These are phyloP conservation scores for Acanthornis magna DNA, from an alignment of 2,797 vertebrate genomes.

Conservation along the genomic window DNA sequence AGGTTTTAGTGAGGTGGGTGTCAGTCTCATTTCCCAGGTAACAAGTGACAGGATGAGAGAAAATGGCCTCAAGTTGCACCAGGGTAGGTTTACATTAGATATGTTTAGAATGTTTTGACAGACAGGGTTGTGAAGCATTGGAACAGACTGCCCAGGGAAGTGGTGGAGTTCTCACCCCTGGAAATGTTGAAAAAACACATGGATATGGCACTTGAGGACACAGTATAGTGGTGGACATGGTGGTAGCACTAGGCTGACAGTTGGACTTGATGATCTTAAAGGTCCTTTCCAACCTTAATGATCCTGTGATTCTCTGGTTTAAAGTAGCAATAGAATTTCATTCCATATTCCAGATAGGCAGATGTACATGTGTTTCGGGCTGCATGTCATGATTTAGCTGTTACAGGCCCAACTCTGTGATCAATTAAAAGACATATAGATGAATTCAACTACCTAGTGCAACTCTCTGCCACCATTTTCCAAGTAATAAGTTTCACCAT, in stretches of 20 bases:
- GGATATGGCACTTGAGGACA: not conserved
- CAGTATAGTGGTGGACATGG: not conserved
- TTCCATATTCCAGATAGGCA: not conserved
- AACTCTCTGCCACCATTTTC: not conserved
- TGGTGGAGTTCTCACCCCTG: not conserved
- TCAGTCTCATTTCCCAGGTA: not conserved
- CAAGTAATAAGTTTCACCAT: not conserved
- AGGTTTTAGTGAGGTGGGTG: not conserved
- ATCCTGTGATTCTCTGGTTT: not conserved
- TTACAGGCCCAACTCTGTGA: not conserved
- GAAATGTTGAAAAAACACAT: not conserved
- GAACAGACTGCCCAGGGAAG: not conserved
- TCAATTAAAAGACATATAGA: not conserved
- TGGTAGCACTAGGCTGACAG: not conserved
- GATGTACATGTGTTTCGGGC: not conserved
- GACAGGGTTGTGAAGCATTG: not conserved
- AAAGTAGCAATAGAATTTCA: not conserved
- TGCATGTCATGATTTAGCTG: not conserved
- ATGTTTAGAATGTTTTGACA: not conserved
- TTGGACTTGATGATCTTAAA: not conserved
- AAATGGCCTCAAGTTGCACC: not conserved
- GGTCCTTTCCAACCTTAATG: not conserved
- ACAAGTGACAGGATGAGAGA: not conserved
- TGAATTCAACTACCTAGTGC: not conserved
- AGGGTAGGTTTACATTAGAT: not conserved